Evolutionary conservation across 2,888 invertebrate genomes (phyloP).

Genomic region (Penaeus monodon): DNA sequence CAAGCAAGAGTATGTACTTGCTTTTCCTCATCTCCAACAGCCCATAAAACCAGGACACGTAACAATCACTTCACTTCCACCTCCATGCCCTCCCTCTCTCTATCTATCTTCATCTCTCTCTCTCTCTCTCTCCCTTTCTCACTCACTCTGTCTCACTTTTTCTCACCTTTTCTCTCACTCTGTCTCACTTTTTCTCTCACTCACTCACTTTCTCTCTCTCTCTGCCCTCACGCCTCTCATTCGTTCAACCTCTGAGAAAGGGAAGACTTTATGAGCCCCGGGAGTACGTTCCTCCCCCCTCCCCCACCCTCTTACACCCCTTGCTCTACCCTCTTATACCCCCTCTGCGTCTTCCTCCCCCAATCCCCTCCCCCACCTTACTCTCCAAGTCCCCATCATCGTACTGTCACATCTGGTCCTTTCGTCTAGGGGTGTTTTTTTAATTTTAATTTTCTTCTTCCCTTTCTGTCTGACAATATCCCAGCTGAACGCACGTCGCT

Average conservation of each 20-base stretch:
- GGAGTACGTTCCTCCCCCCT: background rate
- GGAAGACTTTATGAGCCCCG: background rate
- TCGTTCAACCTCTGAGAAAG: background rate
- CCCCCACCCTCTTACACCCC: background rate
- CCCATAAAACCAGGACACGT: background rate
- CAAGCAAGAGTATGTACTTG: background rate
- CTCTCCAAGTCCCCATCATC: background rate
- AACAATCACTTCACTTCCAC: background rate
- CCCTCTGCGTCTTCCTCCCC: constrained; percentile 16
- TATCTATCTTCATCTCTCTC: background rate
- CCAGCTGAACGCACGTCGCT: too few species aligned
- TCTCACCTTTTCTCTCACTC: background rate
- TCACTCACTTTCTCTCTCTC: background rate
- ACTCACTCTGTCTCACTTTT: background rate
- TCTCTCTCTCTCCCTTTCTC: background rate
- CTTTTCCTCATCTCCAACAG: background rate
- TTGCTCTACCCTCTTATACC: background rate
- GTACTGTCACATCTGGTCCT: background rate
- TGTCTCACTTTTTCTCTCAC: background rate
- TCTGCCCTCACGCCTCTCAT: background rate
- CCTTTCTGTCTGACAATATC: too few species aligned
- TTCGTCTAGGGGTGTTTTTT: background rate
- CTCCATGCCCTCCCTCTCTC: background rate
- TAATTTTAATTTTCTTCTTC: constrained; percentile 18
- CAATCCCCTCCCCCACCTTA: background rate